phyloP scores from a whole-genome alignment of 2,113 vertebrate species.

The Phyllostomus hastatus region DNA sequence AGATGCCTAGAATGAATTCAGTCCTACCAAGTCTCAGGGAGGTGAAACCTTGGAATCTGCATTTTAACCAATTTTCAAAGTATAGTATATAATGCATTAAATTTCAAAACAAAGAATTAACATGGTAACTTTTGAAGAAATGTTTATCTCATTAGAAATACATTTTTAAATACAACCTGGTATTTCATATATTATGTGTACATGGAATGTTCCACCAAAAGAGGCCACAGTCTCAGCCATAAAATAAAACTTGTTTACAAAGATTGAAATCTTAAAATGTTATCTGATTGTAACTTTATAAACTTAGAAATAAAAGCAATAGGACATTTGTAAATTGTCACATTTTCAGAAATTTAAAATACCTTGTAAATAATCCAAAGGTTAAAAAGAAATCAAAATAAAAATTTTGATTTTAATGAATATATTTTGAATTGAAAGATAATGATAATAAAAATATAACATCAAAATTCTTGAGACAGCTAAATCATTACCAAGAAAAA shows the following conservation, averaged over 20 bases:
- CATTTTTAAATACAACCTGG: not conserved
- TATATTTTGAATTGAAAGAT: not conserved
- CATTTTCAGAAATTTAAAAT: not conserved
- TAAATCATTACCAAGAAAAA: not conserved
- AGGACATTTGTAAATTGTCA: not conserved
- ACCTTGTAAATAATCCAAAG: not conserved
- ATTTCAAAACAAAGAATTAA: not conserved
- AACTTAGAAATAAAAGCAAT: not conserved
- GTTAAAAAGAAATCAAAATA: not conserved
- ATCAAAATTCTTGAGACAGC: not conserved
- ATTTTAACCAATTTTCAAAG: not conserved
- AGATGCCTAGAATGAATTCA: not conserved
- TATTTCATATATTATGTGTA: not conserved
- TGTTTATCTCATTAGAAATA: not conserved
- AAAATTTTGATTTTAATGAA: not conserved
- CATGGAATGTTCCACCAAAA: not conserved
- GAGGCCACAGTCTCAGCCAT: not conserved
- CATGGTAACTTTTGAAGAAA: not conserved
- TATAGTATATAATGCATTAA: not conserved
- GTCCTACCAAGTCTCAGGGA: not conserved
- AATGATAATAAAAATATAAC: not conserved
- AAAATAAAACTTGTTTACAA: not conserved
- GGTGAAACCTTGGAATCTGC: not conserved
- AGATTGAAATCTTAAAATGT: not conserved
- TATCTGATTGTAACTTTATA: not conserved